A percentile compares a stretch with the other conserved stretches of the same genome.
These are phyloP conservation scores for Montipora cactus DNA, from an alignment of 64 coral and sea anemone genomes.

Conservation along the genomic window DNA sequence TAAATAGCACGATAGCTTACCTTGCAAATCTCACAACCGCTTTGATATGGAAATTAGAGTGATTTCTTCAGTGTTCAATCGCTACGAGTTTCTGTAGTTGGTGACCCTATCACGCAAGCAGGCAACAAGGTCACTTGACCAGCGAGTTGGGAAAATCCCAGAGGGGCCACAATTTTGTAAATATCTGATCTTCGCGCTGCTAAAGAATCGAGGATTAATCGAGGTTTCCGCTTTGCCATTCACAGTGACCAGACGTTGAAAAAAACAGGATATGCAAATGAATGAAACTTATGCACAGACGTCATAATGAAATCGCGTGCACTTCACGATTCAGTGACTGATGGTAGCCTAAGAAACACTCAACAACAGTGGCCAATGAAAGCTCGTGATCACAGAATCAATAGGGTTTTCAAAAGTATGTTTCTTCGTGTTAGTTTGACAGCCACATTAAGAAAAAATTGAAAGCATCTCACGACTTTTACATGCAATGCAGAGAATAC, in stretches of 20 bases:
- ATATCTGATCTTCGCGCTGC: not conserved
- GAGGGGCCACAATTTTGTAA: not conserved
- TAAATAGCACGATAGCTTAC: conserved; percentile 19
- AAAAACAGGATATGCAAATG: conserved; percentile 23
- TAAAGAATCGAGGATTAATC: not conserved
- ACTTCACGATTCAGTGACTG: not conserved
- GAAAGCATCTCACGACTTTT: too few species aligned
- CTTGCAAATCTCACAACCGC: not conserved
- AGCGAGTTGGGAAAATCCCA: not conserved
- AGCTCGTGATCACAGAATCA: not conserved
- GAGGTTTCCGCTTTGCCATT: not conserved
- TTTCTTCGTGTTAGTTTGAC: too few species aligned
- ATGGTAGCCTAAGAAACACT: not conserved
- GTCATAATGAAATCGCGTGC: conserved; percentile 5
- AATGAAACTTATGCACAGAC: not conserved
- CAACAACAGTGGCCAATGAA: conserved; percentile 1
- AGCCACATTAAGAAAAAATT: too few species aligned
- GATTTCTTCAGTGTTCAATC: not conserved
- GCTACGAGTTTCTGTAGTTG: not conserved
- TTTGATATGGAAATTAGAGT: not conserved
- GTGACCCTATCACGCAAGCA: conserved; percentile 25
- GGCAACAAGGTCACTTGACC: not conserved
- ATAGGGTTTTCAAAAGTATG: too few species aligned
- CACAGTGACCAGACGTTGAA: not conserved
- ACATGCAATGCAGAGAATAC: too few species aligned